Evolutionary conservation across 2,113 vertebrate genomes (phyloP).

Genomic region (Nothobranchius furzeri): DNA sequence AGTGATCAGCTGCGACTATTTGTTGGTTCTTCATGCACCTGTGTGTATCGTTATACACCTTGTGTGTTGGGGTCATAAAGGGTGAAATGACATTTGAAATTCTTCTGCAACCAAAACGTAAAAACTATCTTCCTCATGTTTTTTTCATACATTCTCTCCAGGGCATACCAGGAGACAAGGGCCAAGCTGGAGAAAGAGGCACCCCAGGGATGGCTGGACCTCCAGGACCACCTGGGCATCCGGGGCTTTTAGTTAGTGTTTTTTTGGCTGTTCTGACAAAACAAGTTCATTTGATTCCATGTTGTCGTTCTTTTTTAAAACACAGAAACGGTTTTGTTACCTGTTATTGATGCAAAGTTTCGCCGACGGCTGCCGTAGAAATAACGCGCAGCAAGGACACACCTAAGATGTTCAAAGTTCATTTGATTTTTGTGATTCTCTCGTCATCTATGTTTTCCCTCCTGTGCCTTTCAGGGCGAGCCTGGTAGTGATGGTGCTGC

Average conservation of each 20-base stretch:
- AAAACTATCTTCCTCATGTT: background rate
- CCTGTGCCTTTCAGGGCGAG: constrained; percentile 84
- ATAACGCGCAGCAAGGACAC: too few relatives aligned
- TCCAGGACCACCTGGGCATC: constrained; percentile 89
- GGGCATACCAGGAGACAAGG: constrained; percentile 91
- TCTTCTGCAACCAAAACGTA: constrained; percentile 3
- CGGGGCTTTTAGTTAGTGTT: constrained; percentile 84
- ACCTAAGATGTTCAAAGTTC: too few relatives aligned
- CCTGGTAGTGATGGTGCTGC: constrained; percentile 83
- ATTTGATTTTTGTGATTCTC: background rate
- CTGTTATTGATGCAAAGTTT: too few relatives aligned
- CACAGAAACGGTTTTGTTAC: too few relatives aligned
- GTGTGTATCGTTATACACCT: too few relatives aligned
- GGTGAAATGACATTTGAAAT: constrained; percentile 8
- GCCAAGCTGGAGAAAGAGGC: constrained; percentile 87
- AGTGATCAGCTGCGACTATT: too few relatives aligned
- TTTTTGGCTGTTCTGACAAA: background rate
- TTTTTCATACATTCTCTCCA: constrained; percentile 46
- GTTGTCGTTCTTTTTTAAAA: too few relatives aligned
- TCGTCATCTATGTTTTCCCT: background rate
- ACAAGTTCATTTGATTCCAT: background rate
- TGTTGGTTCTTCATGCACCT: too few relatives aligned
- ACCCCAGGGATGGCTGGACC: constrained; percentile 84
- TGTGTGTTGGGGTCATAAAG: background rate
- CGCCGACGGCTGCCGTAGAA: too few relatives aligned